Percentiles rank a stretch among this genome's conserved stretches.
Conservation (phyloP, 2,797 vertebrate species). For the Brachyrhaphis roseni region DNA sequence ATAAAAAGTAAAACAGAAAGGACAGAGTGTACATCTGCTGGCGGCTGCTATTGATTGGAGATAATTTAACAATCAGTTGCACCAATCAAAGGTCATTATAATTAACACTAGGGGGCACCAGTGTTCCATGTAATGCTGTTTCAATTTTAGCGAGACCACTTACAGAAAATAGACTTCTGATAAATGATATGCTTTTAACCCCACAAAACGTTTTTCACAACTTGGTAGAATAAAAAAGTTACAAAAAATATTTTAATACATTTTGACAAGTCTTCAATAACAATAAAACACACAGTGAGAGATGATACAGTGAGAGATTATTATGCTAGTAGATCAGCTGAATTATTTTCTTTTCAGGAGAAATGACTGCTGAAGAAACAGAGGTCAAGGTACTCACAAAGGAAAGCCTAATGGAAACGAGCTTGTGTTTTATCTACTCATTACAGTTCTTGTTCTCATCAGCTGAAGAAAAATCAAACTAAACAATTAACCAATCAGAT, state of each 20-base stretch:
- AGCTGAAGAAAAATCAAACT: slow-evolving; percentile 43
- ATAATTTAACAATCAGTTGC: slow-evolving; percentile 51
- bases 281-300: slow-evolving; percentile 51
- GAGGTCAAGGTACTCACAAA: slow-evolving; percentile 65
- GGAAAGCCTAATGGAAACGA: slow-evolving; percentile 63
- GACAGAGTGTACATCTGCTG: slow-evolving; percentile 16
- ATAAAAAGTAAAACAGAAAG: neutral
- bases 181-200: slow-evolving; percentile 64
- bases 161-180: slow-evolving; percentile 52
- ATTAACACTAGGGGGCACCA: slow-evolving; percentile 85
- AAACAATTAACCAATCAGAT: slow-evolving; percentile 50
- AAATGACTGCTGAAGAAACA: slow-evolving; percentile 44
- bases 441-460: slow-evolving; percentile 42
- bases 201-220: slow-evolving; percentile 51
- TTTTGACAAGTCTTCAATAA: slow-evolving; percentile 66
- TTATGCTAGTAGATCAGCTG: slow-evolving; percentile 49
- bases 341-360: slow-evolving; percentile 57
- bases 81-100: slow-evolving; percentile 58
- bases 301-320: slow-evolving; percentile 45
- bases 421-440: slow-evolving; percentile 49
- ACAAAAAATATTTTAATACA: slow-evolving; percentile 73
- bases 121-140: slow-evolving; percentile 76
- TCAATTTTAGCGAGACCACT: slow-evolving; percentile 36
- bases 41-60: slow-evolving; percentile 53
- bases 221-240: slow-evolving; percentile 62